Evolutionary conservation across 2,888 invertebrate species (phyloP), one percentile per base, ranked within the genome.

Genomic region (Harpalus rufipes): DNA sequence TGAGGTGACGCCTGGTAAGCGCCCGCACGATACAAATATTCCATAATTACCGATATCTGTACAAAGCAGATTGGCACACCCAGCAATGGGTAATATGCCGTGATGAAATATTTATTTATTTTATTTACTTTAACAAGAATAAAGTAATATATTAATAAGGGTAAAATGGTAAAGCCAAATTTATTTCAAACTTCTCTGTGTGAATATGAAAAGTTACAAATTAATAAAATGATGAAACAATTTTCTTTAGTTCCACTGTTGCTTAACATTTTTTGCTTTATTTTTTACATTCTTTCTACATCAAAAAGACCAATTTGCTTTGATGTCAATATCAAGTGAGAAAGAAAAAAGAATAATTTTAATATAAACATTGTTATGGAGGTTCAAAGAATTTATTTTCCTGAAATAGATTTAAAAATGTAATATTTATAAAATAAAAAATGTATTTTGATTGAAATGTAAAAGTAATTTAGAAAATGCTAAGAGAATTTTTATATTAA

Each of bases 321-420:
- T 63, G 63, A 63, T 63, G 63, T 63, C 21, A 18, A 63, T 21
- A 21, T 61, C 18, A 18, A 61, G 61, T 63, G 25, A 21, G 12
- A 21, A 25, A 63, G 63, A 63, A 18, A 63, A 63, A 63, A 18
- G 21, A 61, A 61, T 21, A 21, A 25, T 63, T 61, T 63, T 63
- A 25, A 63, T 25, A 63, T 63, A 63, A 63, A 63, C 63, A 63
- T 63, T 21, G 25, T 63, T 63, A 63, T 21, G 25, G 25, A 21
- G 21, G 16, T 51, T 51, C 25, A 63, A 63, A 63, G 12, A 63
- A 51, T 51, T 10, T 10, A 7, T 51, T 51, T 51, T 51, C 10
- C 12, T 51, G 44, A 12, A 44, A 51, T 12, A 51, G 12, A 7
- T 10, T 51, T 10, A 51, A 51, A 44, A 12, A 51, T 10, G 10